A percentile compares a stretch with the other conserved stretches of the same genome.
Conservation (phyloP, 1,140 invertebrate genomes). For the Pseudomyrmex cubaensis region DNA sequence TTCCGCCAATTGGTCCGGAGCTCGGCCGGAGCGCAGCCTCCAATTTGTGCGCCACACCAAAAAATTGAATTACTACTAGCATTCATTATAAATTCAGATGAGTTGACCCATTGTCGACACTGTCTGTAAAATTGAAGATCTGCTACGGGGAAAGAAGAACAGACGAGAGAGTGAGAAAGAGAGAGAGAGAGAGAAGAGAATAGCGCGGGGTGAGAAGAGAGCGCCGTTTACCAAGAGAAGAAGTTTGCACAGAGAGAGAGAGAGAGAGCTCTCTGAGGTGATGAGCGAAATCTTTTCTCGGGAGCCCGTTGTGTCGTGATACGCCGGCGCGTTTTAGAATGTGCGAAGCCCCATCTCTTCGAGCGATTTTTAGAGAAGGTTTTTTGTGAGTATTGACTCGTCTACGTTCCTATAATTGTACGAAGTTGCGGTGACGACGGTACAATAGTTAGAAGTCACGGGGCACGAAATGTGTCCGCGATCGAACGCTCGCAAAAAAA, state of each 20-base stretch:
- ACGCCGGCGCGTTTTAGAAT: constrained; percentile 14
- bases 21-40: constrained; percentile 33
- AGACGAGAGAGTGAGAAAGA: neutral
- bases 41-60: constrained; percentile 41
- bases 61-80: constrained; percentile 61
- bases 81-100: constrained; percentile 65
- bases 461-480: neutral
- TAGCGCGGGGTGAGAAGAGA: neutral
- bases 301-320: constrained; percentile 20
- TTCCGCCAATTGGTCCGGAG: constrained; percentile 7
- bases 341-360: neutral
- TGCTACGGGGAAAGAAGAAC: neutral
- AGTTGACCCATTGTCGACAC: constrained; percentile 43
- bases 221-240: constrained; percentile 14
- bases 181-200: neutral
- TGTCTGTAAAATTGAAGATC: constrained; percentile 1
- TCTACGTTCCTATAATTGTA: constrained; percentile 31
- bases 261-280: constrained; percentile 41
- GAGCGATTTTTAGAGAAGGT: constrained; percentile 10
- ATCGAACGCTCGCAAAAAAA: constrained; percentile 4
- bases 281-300: constrained; percentile 21
- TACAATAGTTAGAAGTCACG: constrained; percentile 35
- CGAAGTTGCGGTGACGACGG: constrained; percentile 10
- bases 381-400: constrained; percentile 42
- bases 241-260: constrained; percentile 43